Evolutionary conservation across 1,140 invertebrate species (phyloP).

Genomic region (Octopus sinensis): DNA sequence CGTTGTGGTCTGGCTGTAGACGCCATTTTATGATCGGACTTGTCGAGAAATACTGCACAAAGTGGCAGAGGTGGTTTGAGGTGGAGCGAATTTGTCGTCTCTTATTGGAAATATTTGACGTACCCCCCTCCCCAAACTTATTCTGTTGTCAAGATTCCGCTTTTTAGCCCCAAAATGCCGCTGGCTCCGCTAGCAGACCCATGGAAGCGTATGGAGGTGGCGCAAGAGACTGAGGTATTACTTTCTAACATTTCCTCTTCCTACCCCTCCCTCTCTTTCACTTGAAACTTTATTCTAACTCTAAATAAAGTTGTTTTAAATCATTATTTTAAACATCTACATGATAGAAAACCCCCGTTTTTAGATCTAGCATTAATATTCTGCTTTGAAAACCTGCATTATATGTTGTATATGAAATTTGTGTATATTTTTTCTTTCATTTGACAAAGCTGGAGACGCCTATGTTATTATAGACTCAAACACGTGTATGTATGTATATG

Average conservation of each 20-base stretch:
- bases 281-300: neutral
- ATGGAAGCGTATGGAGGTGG: constrained; percentile 53
- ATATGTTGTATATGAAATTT: no score
- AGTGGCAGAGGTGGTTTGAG: neutral
- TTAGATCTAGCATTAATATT: no score
- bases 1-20: neutral
- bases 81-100: neutral
- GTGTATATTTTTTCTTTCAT: no score
- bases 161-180: constrained; percentile 51
- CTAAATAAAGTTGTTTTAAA: neutral
- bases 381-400: no score
- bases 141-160: constrained; percentile 44
- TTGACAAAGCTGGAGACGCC: no score
- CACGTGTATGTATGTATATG: no score
- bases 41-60: neutral
- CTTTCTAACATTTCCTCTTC: neutral
- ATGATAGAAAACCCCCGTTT: neutral
- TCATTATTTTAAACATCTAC: neutral
- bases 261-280: neutral
- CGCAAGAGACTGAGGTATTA: constrained; percentile 47
- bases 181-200: constrained; percentile 53
- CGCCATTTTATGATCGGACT: neutral
- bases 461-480: no score
- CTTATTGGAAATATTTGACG: neutral
- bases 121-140: neutral